phyloP scores from a whole-genome alignment of 2,113 vertebrate genomes.

The Mugil cephalus region DNA sequence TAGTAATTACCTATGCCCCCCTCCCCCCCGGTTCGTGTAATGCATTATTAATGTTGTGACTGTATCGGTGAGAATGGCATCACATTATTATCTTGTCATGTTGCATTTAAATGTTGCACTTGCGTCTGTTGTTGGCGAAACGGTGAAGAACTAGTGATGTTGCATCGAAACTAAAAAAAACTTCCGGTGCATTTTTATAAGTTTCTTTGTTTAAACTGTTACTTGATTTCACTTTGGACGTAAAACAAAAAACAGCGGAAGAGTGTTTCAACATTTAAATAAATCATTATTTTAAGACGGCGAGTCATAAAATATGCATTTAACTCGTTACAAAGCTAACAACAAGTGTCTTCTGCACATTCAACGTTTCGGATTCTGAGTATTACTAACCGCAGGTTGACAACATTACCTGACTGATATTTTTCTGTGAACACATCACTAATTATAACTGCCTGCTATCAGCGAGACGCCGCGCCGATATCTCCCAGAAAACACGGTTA shows the following conservation, averaged over 20 bases:
- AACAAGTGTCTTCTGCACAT: constrained; percentile 5
- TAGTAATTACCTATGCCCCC: no score
- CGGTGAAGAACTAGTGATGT: not conserved
- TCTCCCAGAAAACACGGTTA: constrained; percentile 4
- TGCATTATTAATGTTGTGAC: no score
- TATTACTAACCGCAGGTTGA: not conserved
- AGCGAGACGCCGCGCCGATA: constrained; percentile 3
- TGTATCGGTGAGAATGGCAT: no score
- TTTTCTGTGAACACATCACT: constrained; percentile 9
- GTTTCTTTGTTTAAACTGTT: not conserved
- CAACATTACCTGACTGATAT: constrained; percentile 9
- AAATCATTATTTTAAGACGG: not conserved
- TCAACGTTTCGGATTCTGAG: not conserved
- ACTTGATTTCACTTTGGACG: not conserved
- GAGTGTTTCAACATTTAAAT: not conserved
- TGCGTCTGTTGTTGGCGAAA: no score
- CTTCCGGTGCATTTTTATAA: not conserved
- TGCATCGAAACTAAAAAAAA: not conserved
- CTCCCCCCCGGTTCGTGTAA: no score
- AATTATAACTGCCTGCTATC: constrained; percentile 15
- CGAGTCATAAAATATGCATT: not conserved
- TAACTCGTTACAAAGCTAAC: not conserved
- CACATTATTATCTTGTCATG: no score
- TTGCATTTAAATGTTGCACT: no score
- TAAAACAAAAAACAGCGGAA: not conserved